phyloP scores from a whole-genome alignment of 2,797 vertebrate genomes.

The Pangasius macronema region DNA sequence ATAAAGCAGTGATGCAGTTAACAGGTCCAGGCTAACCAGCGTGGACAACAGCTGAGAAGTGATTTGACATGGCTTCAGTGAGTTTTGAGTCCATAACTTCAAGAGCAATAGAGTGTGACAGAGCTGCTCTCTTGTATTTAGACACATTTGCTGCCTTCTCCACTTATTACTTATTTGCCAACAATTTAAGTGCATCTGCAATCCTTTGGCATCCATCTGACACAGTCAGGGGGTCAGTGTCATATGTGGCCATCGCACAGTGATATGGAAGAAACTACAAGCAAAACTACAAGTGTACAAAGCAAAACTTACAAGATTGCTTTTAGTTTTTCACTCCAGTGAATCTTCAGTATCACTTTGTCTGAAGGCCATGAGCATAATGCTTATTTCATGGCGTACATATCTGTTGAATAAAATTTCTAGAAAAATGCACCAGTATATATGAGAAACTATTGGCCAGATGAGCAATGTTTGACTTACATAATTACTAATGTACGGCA shows the following conservation, averaged over 20 bases:
- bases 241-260: conserved; percentile 38
- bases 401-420: background rate
- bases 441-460: background rate
- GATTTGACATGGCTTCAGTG: conserved; percentile 27
- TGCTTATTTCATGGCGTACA: background rate
- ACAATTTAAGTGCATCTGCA: background rate
- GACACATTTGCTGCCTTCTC: background rate
- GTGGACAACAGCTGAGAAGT: background rate
- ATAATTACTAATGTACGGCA: background rate
- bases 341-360: background rate
- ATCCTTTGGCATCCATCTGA: conserved; percentile 3
- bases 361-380: background rate
- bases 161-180: background rate
- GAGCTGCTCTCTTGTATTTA: background rate
- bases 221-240: conserved; percentile 23
- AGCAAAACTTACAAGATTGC: conserved; percentile 12
- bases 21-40: background rate
- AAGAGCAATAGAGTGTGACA: background rate
- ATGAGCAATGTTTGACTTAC: background rate
- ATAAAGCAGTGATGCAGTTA: background rate
- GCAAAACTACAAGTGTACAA: conserved; percentile 30
- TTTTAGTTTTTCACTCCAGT: background rate
- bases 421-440: background rate
- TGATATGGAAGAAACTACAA: conserved; percentile 29
- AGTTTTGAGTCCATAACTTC: background rate